Evolutionary conservation across 2,888 invertebrate species (phyloP).

Genomic region (Exocentrus adspersus): DNA sequence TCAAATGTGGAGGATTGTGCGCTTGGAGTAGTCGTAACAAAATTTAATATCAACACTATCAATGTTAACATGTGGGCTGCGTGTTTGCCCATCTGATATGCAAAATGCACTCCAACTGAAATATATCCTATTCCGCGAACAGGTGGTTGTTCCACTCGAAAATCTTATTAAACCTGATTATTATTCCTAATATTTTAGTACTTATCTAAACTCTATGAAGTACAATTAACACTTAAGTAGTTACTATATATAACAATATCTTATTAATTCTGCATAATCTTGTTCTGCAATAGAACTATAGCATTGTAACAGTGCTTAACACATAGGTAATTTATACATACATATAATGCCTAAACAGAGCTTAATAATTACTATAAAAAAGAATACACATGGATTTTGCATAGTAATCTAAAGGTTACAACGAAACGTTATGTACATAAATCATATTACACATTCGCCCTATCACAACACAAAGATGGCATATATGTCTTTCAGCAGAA

Average conservation of each 20-base stretch:
- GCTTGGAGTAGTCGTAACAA: constrained; percentile 4
- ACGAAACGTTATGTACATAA: constrained; percentile 58
- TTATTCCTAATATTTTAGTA: constrained; percentile 38
- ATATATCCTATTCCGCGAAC: constrained; percentile 39
- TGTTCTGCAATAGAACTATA: constrained; percentile 58
- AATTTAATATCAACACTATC: constrained; percentile 35
- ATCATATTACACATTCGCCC: constrained; percentile 55
- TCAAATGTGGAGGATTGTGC: too few relatives aligned
- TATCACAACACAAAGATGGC: constrained; percentile 60
- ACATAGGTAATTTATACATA: constrained; percentile 23
- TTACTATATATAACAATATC: constrained; percentile 63
- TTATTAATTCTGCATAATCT: constrained; percentile 54
- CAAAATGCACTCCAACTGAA: constrained; percentile 46
- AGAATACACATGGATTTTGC: constrained; percentile 37
- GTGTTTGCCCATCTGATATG: constrained; percentile 42
- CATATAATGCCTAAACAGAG: constrained; percentile 21
- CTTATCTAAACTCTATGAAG: constrained; percentile 69
- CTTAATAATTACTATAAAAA: constrained; percentile 39
- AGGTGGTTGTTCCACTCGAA: constrained; percentile 35
- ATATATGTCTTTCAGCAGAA: constrained; percentile 48
- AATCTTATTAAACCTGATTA: constrained; percentile 44
- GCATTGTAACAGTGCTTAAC: constrained; percentile 58
- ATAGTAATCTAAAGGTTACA: constrained; percentile 46
- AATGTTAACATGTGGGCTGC: constrained; percentile 15
- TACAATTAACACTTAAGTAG: constrained; percentile 65